Percentiles rank a stretch among this genome's conserved stretches.
Evolutionary conservation across 2,113 vertebrate species (phyloP).

Genomic region (Psephotus haematonotus): DNA sequence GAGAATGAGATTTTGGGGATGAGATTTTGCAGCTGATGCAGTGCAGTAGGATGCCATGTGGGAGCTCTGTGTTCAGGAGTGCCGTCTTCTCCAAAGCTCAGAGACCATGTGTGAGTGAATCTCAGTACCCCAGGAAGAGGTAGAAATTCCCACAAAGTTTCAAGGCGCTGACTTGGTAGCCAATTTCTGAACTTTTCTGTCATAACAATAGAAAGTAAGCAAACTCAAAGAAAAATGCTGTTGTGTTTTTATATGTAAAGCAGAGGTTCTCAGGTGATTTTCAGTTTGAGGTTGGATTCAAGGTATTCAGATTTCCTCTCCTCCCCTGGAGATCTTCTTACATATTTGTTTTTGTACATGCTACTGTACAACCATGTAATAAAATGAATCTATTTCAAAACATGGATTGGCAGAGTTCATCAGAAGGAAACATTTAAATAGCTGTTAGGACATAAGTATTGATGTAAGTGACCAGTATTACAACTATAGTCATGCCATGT

Average conservation of each 20-base stretch:
- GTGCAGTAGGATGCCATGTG: fast-evolving
- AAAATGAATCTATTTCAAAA: background rate
- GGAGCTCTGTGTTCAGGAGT: background rate
- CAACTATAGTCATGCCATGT: background rate
- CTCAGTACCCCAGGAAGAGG: background rate
- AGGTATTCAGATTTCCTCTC: background rate
- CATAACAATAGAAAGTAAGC: background rate
- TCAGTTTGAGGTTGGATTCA: background rate
- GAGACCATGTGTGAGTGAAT: fast-evolving
- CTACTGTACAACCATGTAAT: background rate
- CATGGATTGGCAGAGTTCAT: background rate
- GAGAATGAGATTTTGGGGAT: background rate
- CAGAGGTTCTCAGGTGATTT: background rate
- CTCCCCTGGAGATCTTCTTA: background rate
- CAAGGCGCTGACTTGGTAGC: background rate
- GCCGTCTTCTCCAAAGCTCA: background rate
- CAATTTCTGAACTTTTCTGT: background rate
- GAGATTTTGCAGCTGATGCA: background rate
- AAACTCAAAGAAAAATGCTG: background rate
- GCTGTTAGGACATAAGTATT: background rate
- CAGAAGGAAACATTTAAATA: background rate
- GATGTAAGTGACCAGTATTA: background rate
- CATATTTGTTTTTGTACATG: background rate
- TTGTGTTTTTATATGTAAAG: background rate
- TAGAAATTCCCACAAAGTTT: background rate